Conservation (phyloP, 2,797 vertebrate genomes). For the Hydrophis major region DNA sequence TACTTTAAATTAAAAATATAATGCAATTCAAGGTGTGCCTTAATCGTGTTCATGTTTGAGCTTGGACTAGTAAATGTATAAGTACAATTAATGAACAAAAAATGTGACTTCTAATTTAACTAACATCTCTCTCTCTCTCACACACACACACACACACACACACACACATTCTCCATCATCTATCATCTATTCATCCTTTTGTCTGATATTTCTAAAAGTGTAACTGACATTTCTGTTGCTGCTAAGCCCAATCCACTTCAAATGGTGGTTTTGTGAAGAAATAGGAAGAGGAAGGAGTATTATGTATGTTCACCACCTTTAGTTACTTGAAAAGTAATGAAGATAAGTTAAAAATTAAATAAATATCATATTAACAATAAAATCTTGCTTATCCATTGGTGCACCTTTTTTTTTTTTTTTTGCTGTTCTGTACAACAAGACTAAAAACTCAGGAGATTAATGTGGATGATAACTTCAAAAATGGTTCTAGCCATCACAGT, state of each 20-base stretch:
- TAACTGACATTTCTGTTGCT: background rate
- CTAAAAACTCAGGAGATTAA: background rate
- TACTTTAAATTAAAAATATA: background rate
- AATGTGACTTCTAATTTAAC: background rate
- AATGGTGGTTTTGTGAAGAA: background rate
- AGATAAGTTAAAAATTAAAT: background rate
- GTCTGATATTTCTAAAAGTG: background rate
- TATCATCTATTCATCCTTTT: background rate
- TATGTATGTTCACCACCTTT: background rate
- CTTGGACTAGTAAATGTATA: background rate
- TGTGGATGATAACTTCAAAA: background rate
- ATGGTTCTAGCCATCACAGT: background rate
- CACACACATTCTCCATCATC: background rate
- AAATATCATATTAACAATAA: background rate
- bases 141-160: no score
- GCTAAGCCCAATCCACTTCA: background rate
- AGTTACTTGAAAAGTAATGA: background rate
- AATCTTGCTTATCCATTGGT: background rate
- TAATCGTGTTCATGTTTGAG: constrained; percentile 6
- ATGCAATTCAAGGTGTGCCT: background rate
- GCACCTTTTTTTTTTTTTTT: background rate
- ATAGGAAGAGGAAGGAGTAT: background rate
- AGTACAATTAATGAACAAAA: background rate
- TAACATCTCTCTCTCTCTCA: background rate
- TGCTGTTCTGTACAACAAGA: background rate